Base-by-base conservation (phyloP, 2,797 vertebrate species). In the Karalla daura region DNA sequence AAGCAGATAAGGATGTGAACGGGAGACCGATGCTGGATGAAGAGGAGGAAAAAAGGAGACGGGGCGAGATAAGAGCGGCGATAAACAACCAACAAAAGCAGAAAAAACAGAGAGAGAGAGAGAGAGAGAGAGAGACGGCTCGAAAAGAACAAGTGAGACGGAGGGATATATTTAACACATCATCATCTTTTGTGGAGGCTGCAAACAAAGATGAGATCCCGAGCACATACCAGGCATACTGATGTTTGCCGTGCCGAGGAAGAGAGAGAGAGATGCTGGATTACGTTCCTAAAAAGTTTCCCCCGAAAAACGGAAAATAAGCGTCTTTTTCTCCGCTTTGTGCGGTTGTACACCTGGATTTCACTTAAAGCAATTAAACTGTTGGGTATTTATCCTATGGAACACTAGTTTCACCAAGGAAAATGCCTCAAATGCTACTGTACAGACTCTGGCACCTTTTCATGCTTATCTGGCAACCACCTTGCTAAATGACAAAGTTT, bases 51-150 rank as follows among this genome's bases (percentile, higher is more conserved):
- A 64, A 43, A 63, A 71, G 74, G 56, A 73, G 73, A 68, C 24
- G 2, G 64, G 70, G 70, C 63, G 62, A 79, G 89, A 87, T 86
- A 36, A 84, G 81, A 72, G 36, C 1, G 1, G 8, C 2, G 87
- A 89, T 86, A 87, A 83, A 84, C 59, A 79, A 63, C 45, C n/a
- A n/a, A n/a, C n/a, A n/a, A n/a, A n/a, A n/a, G n/a, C n/a, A n/a
- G n/a, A n/a, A n/a, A n/a, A n/a, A n/a, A n/a, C n/a, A n/a, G 74
- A 83, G 78, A 82, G 84, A 86, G 74, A 76, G 73, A 66, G 70
- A 65, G 82, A 74, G 79, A 81, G 68, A 56, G 56, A 63, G 74
- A 74, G 33, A 52, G 76, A 61, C 4, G 60, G n/a, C 58, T 63
- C 70, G 39, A 46, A 56, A 54, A 45, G 59, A 72, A 44, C 32